Percentiles rank a stretch among this genome's conserved stretches.
These are phyloP conservation scores for Diplosoma virens DNA, from an alignment of 23 tunicate genomes.

Conservation along the genomic window DNA sequence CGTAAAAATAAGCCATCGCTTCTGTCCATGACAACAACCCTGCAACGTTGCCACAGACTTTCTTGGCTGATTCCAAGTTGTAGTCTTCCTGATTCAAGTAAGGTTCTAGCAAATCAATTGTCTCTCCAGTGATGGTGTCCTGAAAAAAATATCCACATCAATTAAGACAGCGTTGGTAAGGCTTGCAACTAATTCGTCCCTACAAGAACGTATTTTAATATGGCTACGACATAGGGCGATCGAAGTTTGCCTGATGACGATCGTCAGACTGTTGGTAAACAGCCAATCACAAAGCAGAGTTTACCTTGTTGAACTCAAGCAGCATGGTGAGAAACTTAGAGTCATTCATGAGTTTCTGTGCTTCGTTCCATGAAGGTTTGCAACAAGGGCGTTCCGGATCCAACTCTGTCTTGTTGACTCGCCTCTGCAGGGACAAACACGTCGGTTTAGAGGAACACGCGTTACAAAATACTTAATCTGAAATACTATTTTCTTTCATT, in stretches of 20 bases:
- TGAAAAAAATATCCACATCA: slow-evolving; percentile 2
- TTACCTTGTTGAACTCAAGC: slow-evolving; percentile 75
- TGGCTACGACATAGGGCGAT: too few relatives aligned
- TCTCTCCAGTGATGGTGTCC: slow-evolving; percentile 89
- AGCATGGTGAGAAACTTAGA: slow-evolving; percentile 75
- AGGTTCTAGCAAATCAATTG: slow-evolving; percentile 89
- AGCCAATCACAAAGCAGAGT: too few relatives aligned
- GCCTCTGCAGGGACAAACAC: slow-evolving; percentile 26
- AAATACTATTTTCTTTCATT: too few relatives aligned
- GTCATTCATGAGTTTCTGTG: slow-evolving; percentile 84
- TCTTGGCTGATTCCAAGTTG: slow-evolving; percentile 78
- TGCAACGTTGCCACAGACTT: slow-evolving; percentile 92
- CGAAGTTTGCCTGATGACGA: too few relatives aligned
- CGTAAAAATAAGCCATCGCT: slow-evolving; percentile 90
- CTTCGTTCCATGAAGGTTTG: slow-evolving; percentile 94
- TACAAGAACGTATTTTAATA: too few relatives aligned
- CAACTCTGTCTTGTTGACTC: slow-evolving; percentile 62
- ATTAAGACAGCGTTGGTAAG: too few relatives aligned
- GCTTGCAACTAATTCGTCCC: not conserved
- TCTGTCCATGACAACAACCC: slow-evolving; percentile 93
- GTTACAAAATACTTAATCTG: too few relatives aligned
- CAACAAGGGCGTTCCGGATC: slow-evolving; percentile 87
- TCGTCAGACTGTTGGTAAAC: too few relatives aligned
- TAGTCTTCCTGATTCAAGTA: slow-evolving; percentile 83
- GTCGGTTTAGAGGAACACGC: too few relatives aligned